Percentiles rank a stretch among this genome's conserved stretches.
These are phyloP conservation scores for Melangyna quadrimaculata DNA, from an alignment of 2,888 invertebrate species.

Conservation along the genomic window DNA sequence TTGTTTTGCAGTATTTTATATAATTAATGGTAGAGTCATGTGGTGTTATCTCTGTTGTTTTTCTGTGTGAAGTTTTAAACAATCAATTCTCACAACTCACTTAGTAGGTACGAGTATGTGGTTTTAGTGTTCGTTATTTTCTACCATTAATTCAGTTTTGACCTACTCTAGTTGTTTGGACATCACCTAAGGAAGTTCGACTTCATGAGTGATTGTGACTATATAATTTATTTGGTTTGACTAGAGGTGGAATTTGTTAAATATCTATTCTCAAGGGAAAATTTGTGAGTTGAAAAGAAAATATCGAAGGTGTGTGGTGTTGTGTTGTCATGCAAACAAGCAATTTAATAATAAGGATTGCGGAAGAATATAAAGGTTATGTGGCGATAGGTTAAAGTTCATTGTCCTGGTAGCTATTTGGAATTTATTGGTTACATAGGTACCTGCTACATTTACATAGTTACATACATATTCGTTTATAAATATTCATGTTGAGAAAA, in stretches of 20 bases:
- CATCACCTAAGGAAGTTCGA: background rate
- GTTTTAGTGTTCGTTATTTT: conserved; percentile 30
- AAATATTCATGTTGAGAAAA: background rate
- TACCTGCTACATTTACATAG: background rate
- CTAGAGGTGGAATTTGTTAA: background rate
- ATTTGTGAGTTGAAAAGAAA: conserved; percentile 5
- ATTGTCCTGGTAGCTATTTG: conserved; percentile 29
- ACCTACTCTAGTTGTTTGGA: conserved; percentile 35
- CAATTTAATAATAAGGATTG: conserved; percentile 9
- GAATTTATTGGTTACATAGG: background rate
- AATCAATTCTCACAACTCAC: conserved; percentile 36
- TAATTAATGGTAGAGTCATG: conserved; percentile 64
- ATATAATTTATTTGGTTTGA: conserved; percentile 1
- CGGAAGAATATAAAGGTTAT: background rate
- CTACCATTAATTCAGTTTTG: conserved; percentile 36
- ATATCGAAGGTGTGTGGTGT: conserved; percentile 42
- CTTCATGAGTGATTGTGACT: conserved; percentile 17
- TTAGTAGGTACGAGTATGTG: no score
- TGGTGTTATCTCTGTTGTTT: background rate
- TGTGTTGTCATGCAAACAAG: conserved; percentile 54
- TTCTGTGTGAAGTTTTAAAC: conserved; percentile 19
- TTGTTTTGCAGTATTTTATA: conserved; percentile 51
- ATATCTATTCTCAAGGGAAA: conserved; percentile 3
- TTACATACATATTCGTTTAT: background rate
- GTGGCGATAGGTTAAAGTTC: conserved; percentile 38